Conservation (phyloP, 2,113 vertebrate genomes). For the Aepyceros melampus region DNA sequence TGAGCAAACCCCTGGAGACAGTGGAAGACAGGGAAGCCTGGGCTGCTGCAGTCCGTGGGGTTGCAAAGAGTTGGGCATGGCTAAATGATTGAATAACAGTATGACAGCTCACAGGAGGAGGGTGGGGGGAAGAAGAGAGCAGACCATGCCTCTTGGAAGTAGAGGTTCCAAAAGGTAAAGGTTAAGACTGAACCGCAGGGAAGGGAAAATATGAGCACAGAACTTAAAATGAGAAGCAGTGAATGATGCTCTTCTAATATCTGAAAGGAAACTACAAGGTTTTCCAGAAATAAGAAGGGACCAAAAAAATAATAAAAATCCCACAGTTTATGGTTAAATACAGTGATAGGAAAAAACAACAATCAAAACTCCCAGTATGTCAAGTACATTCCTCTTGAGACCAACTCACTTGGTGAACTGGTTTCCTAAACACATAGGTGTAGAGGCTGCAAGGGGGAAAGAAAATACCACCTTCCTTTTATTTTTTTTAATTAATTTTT, state of each 20-base stretch:
- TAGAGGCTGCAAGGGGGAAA: not conserved
- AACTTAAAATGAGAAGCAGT: not conserved
- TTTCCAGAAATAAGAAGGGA: not conserved
- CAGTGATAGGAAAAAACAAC: not conserved
- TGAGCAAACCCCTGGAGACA: not conserved
- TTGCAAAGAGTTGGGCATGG: not conserved
- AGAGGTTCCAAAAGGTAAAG: not conserved
- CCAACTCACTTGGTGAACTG: not conserved
- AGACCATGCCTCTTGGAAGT: not conserved
- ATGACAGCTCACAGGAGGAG: not conserved
- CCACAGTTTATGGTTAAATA: not conserved
- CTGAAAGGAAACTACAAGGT: not conserved
- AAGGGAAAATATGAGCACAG: not conserved
- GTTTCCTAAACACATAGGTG: not conserved
- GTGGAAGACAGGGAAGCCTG: not conserved
- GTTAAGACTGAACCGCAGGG: not conserved
- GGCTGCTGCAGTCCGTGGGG: not conserved
- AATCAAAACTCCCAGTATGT: not conserved
- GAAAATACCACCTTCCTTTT: not conserved
- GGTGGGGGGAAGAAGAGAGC: not conserved
- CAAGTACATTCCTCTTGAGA: not conserved
- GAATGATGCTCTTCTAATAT: not conserved
- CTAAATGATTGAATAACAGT: not conserved
- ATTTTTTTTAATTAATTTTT: too few species aligned
- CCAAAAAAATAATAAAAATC: not conserved